These are phyloP conservation scores for Coturnix japonica DNA, from an alignment of 2,113 vertebrate species.

Conservation along the genomic window DNA sequence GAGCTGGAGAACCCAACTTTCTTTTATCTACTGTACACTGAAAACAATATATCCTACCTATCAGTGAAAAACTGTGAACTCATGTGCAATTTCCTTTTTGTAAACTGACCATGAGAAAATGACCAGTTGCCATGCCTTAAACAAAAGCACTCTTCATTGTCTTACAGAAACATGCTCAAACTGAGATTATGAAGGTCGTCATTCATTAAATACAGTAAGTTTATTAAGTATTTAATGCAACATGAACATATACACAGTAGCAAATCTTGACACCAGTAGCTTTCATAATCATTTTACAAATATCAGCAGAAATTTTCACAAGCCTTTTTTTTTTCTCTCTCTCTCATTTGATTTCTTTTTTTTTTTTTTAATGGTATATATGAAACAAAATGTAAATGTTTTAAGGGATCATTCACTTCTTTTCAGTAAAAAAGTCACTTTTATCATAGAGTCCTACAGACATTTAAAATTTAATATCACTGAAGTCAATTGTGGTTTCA, in stretches of 20 bases:
- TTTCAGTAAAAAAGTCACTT: neutral
- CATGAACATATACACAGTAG: neutral
- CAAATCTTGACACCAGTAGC: conserved; percentile 27
- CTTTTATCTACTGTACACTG: neutral
- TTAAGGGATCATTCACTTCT: neutral
- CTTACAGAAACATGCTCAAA: neutral
- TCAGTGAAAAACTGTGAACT: neutral
- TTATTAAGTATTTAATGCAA: neutral
- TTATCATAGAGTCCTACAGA: neutral
- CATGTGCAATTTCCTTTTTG: neutral
- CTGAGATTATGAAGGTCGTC: conserved; percentile 7
- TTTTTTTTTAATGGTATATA: neutral
- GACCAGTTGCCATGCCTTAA: conserved; percentile 17
- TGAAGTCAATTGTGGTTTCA: neutral
- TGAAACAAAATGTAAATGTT: neutral
- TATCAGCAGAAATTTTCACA: neutral
- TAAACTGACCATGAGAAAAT: neutral
- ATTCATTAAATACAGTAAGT: neutral
- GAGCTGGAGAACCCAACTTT: neutral
- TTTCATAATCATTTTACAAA: conserved; percentile 58
- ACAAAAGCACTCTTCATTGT: conserved; percentile 19
- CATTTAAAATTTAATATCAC: neutral
- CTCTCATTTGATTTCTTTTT: neutral
- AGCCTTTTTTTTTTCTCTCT: neutral
- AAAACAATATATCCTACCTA: neutral